phyloP scores from a whole-genome alignment of 2,113 vertebrate genomes.

The Trochalopteron elliotii region DNA sequence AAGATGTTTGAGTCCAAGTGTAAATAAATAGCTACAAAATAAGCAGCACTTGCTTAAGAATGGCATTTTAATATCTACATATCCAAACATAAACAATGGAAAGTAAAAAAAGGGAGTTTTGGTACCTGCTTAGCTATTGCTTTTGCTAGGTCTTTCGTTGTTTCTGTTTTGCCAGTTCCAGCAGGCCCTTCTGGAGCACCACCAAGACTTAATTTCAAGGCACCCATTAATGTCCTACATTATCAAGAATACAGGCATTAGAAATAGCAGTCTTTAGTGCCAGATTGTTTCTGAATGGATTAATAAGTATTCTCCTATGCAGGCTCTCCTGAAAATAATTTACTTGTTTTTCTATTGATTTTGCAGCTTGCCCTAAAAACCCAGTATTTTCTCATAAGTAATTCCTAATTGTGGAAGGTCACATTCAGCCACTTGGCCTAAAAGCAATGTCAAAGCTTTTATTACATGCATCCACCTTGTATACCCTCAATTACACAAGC shows the following conservation, averaged over 20 bases:
- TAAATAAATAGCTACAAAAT: background rate
- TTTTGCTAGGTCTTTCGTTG: constrained; percentile 94
- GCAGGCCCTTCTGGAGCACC: constrained; percentile 95
- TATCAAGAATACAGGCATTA: background rate
- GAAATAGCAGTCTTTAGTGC: background rate
- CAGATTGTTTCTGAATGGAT: background rate
- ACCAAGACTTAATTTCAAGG: constrained; percentile 90
- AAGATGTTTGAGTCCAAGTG: background rate
- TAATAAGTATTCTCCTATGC: background rate
- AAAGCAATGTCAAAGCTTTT: background rate
- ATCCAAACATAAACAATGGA: background rate
- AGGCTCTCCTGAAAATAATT: background rate
- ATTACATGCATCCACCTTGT: background rate
- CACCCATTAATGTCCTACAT: constrained; percentile 90
- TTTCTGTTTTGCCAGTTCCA: constrained; percentile 97
- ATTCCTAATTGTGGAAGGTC: background rate
- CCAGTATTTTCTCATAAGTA: background rate
- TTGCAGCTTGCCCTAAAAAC: background rate
- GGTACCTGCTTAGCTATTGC: constrained; percentile 92
- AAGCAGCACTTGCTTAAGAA: background rate
- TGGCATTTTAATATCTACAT: background rate
- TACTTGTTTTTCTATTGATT: background rate
- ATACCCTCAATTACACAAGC: background rate
- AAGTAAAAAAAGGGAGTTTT: background rate
- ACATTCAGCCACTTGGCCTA: background rate